A percentile compares a stretch with the other conserved stretches of the same genome.
These are phyloP conservation scores for Matsumurasca onukii DNA, from an alignment of 1,140 invertebrate genomes.

Conservation along the genomic window DNA sequence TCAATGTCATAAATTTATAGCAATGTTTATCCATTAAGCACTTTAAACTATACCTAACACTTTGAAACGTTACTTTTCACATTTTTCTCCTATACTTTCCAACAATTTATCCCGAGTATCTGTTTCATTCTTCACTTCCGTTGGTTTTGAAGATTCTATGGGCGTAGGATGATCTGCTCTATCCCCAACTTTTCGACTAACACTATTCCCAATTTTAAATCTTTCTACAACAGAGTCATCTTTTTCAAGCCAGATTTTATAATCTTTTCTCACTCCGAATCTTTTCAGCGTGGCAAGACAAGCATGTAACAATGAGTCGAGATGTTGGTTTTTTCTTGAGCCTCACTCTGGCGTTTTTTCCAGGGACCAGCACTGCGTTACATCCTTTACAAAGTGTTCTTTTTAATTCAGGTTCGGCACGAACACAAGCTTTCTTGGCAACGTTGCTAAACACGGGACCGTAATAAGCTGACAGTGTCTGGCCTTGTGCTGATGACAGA, in stretches of 20 bases:
- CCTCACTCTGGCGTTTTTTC: conserved; percentile 39
- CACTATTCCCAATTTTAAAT: background rate
- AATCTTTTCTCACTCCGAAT: conserved; percentile 31
- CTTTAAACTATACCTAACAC: no score
- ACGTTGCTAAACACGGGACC: conserved; percentile 35
- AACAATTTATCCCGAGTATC: no score
- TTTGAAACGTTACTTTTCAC: no score
- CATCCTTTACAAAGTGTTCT: conserved; percentile 42
- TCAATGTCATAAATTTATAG: no score
- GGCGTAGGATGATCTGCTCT: no score
- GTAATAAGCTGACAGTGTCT: conserved; percentile 36
- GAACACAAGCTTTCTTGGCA: conserved; percentile 35
- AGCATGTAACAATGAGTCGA: conserved; percentile 35
- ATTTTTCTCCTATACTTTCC: no score
- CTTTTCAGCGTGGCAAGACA: conserved; percentile 33
- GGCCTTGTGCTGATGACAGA: background rate
- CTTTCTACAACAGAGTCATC: conserved; percentile 20
- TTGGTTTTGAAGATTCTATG: no score
- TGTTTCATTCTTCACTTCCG: no score
- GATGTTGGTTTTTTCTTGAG: conserved; percentile 39
- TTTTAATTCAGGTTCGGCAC: conserved; percentile 40
- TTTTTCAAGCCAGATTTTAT: conserved; percentile 18
- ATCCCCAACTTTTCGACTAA: background rate
- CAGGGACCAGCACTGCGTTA: conserved; percentile 40
- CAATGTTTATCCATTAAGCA: no score